Evolutionary conservation across 2,888 invertebrate genomes (phyloP), one percentile per base, ranked within the genome.

Genomic region (Gastrophysa polygoni): DNA sequence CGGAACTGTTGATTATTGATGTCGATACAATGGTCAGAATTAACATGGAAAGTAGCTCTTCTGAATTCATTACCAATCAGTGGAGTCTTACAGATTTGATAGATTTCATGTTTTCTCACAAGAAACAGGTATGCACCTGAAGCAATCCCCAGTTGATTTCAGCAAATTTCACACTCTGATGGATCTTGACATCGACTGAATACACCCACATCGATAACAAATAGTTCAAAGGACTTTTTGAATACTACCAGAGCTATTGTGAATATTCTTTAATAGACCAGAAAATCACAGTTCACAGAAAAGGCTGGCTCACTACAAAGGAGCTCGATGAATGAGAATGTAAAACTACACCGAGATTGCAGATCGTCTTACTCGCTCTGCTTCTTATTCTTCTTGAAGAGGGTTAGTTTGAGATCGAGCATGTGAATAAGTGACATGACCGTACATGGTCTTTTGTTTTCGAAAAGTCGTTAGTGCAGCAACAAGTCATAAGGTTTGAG

Each of bases 261-360:
- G 56, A 61, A 61, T 52, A 59, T 61, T 66, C 60, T 63, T 64
- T 49, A 62, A 64, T 67, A 63, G 64, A 62, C 61, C 59, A 65
- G 47, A 63, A 67, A 65, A 65, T 68, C 67, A 61, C 57, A 58
- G 62, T 59, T 67, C 60, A 57, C 57, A 57, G 60, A 63, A 50
- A 65, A 68, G 67, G 59, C 59, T 54, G 38, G 14, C 38, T 38
- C 38, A 59, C 51, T 63, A 66, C 64, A 68, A 68, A 65, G 58
- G 64, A 38, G 20, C 48, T 59, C 29, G 34, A 62, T 68, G 66
- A 69, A 70, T 68, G 68, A 64, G 61, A 57, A 70, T 68, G 71
- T 70, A 71, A 71, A 59, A 68, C 68, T 67, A 70, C 67, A 70
- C 71, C 70, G 18, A 62, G 67, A 62, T 54, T 63, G 63, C 38